Evolutionary conservation across 2,113 vertebrate genomes (phyloP), one percentile per base, ranked within the genome.

Genomic region (Chlorodrepanis virens): DNA sequence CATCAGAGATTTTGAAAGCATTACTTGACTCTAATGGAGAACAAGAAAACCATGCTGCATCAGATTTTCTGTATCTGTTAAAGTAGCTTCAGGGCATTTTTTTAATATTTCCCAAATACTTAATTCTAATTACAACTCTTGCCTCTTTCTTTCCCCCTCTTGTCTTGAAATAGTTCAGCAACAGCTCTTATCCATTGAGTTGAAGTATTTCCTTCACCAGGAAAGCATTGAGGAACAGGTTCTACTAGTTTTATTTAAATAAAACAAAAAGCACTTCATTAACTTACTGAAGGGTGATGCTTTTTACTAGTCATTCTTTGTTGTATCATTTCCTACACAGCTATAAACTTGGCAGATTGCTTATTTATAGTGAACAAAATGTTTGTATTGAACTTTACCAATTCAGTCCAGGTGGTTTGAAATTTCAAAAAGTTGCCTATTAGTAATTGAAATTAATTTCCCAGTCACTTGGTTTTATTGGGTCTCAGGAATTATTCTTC

Each of bases 231-330:
- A 15, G 1, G 64, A 86, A 92, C 95, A 74, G 47, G 94, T 95
- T 96, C 64, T 88, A 47, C 94, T 75, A 23, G 75, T 76, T 70
- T 67, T 64, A 64, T 75, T 83, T 88, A 93, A 81, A 71, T 90
- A 78, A 87, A 67, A 24, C 31, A 35, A 67, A 86, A 88, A 63
- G 8, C 31, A 63, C 40, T 70, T 70, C 6, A 47, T 47, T 83
- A 74, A 81, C 37, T 63, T 76, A 29, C 35, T 67, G 68, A 65
- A 75, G n/a, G 44, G 35, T 86, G 72, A 74, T 1, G 4, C 65
- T 77, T 95, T 78, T 81, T 78, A 54, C 35, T 69, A 5, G 37
- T 22, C 70, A 20, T 77, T 88, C 47, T 80, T 83, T 61, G 47
- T 72, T 93, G 35, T 60, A n/a, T 61, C 37, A n/a, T 88, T 90